phyloP scores from a whole-genome alignment of 2,113 vertebrate genomes.

The Spea bombifrons region DNA sequence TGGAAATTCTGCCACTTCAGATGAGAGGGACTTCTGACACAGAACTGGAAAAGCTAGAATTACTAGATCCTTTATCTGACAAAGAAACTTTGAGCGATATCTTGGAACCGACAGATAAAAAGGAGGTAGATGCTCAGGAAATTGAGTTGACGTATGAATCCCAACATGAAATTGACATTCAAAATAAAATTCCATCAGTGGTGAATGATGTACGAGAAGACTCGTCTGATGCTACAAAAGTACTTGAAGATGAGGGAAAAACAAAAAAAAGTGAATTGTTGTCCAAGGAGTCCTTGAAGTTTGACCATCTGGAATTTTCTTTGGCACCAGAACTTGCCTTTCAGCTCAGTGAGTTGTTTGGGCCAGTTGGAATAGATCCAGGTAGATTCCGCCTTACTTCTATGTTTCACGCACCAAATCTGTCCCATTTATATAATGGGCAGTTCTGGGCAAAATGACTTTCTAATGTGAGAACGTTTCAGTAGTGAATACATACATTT shows the following conservation, averaged over 20 bases:
- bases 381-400: slow-evolving; percentile 67
- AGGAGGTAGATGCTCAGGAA: too few relatives aligned
- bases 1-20: background rate
- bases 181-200: background rate
- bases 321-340: slow-evolving; percentile 89
- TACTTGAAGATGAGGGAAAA: slow-evolving; percentile 30
- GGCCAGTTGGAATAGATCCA: slow-evolving; percentile 88
- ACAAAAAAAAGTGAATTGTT: slow-evolving; percentile 39
- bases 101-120: too few relatives aligned
- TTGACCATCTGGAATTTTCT: slow-evolving; percentile 84
- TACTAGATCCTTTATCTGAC: background rate
- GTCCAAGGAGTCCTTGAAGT: slow-evolving; percentile 64
- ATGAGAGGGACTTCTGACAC: background rate
- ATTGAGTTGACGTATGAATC: background rate
- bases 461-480: too few relatives aligned
- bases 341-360: slow-evolving; percentile 91
- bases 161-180: background rate
- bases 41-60: background rate
- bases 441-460: too few relatives aligned
- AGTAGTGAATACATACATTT: too few relatives aligned
- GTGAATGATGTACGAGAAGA: background rate
- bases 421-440: too few relatives aligned
- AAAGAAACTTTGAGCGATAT: background rate
- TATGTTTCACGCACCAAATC: background rate
- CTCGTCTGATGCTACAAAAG: background rate